Conservation (phyloP, 2,888 invertebrate genomes). For the Argyresthia albistria region DNA sequence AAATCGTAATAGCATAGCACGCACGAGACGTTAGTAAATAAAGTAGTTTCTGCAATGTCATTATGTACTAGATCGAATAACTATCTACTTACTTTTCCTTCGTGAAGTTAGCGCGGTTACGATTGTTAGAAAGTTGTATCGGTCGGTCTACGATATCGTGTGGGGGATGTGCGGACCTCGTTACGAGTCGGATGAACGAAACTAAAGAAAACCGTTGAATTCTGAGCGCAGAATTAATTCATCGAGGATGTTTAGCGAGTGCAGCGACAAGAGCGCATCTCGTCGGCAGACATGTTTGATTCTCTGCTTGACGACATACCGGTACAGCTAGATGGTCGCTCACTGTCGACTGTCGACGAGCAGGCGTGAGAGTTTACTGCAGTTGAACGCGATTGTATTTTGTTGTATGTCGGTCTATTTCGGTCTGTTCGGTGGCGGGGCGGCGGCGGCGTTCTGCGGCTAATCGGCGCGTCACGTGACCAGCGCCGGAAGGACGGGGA, state of each 20-base stretch:
- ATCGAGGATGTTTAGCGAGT: background rate
- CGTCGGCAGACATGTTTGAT: background rate
- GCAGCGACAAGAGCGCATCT: background rate
- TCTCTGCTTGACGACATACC: background rate
- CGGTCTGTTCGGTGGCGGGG: constrained; percentile 51
- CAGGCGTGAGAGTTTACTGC: constrained; percentile 43
- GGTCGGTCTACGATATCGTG: too few relatives aligned
- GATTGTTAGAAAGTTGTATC: too few relatives aligned
- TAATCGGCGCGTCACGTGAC: constrained; percentile 70
- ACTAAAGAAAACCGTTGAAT: too few relatives aligned
- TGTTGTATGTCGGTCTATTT: constrained; percentile 64
- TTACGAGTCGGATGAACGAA: too few relatives aligned
- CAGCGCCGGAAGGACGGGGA: constrained; percentile 64
- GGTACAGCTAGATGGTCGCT: constrained; percentile 17
- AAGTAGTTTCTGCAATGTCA: too few relatives aligned
- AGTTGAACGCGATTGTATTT: constrained; percentile 47
- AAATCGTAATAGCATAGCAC: too few relatives aligned
- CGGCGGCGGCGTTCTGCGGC: constrained; percentile 42
- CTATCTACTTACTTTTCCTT: too few relatives aligned
- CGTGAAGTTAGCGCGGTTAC: too few relatives aligned
- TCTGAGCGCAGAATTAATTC: background rate
- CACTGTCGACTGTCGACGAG: constrained; percentile 25
- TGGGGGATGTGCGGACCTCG: too few relatives aligned
- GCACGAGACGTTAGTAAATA: too few relatives aligned
- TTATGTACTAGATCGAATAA: too few relatives aligned